Evolutionary conservation across 2,888 invertebrate genomes (phyloP).

Genomic region (Branchipolynoe longqiensis): DNA sequence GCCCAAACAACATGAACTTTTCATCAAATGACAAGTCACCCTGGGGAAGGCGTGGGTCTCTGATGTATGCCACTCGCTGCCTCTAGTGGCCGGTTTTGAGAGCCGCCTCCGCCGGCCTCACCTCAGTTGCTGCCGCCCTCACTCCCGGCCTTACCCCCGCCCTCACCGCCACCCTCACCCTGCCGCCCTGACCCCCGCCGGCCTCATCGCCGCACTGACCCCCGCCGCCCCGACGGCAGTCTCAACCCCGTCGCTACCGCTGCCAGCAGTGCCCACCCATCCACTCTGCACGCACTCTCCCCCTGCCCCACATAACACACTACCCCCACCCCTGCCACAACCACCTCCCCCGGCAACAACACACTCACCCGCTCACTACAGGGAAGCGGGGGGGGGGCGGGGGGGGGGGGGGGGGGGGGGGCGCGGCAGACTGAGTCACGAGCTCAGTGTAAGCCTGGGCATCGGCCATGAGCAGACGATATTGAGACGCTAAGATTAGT

Average conservation of each 20-base stretch:
- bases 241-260: no score
- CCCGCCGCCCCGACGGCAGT: no score
- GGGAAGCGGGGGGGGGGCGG: no score
- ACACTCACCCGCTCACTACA: no score
- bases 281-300: no score
- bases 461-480: neutral
- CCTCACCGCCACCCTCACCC: neutral
- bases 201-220: no score
- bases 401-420: no score
- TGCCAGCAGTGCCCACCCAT: no score
- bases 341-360: no score
- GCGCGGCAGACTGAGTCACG: no score
- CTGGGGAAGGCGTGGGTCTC: neutral
- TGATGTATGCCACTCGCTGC: neutral
- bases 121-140: neutral
- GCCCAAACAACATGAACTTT: conserved; percentile 54
- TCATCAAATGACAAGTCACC: conserved; percentile 54
- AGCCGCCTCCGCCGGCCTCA: neutral
- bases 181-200: neutral
- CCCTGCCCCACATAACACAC: neutral
- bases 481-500: conserved; percentile 26
- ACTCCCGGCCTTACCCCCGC: neutral
- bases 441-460: no score
- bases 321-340: neutral
- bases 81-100: neutral